Conservation (phyloP, 1,140 invertebrate genomes). For the Pantala flavescens region DNA sequence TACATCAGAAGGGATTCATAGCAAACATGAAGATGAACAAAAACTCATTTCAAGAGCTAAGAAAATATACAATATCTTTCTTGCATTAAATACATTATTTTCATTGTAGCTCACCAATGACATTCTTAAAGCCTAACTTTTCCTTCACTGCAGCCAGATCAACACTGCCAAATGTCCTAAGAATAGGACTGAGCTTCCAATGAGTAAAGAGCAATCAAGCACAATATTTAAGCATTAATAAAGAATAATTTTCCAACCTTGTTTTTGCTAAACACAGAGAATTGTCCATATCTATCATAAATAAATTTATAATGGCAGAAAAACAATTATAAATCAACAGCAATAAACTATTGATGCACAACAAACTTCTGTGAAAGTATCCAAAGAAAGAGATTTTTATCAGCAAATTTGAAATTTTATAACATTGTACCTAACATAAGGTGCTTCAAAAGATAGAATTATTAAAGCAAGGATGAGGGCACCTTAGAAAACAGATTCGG, state of each 20-base stretch:
- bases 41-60: not conserved
- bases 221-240: not conserved
- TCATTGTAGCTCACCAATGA: too few species aligned
- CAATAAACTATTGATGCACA: too few species aligned
- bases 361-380: too few species aligned
- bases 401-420: too few species aligned
- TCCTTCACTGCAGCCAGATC: not conserved
- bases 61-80: slow-evolving; percentile 1
- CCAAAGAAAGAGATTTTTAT: too few species aligned
- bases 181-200: not conserved
- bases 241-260: too few species aligned
- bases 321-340: too few species aligned
- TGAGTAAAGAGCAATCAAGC: not conserved
- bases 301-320: too few species aligned
- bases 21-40: not conserved
- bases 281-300: too few species aligned
- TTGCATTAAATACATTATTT: not conserved
- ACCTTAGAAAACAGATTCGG: slow-evolving; percentile 75
- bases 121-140: not conserved
- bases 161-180: not conserved
- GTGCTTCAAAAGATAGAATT: not conserved
- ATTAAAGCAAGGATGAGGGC: not conserved
- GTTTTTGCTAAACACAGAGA: too few species aligned
- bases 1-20: not conserved
- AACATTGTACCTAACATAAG: not conserved